These are phyloP conservation scores for Nothura maculosa DNA, from an alignment of 2,797 vertebrate genomes.

Conservation along the genomic window DNA sequence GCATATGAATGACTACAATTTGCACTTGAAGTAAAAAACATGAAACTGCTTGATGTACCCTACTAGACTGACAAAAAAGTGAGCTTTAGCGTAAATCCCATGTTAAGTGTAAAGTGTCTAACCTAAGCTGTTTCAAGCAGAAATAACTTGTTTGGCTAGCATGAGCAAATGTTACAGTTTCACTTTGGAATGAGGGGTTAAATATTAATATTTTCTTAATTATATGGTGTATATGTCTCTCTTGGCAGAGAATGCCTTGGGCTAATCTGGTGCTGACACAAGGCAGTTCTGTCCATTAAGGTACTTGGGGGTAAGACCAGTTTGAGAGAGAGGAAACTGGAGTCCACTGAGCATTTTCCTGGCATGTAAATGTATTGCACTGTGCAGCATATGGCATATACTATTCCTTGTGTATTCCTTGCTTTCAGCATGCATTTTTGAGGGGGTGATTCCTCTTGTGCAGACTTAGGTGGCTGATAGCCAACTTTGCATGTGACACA, in stretches of 20 bases:
- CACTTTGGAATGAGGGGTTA: rapidly evolving
- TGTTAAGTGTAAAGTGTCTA: background rate
- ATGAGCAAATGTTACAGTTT: background rate
- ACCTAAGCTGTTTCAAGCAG: background rate
- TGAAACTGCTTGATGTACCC: background rate
- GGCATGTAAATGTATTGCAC: background rate
- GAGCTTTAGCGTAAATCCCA: background rate
- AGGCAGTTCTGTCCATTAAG: background rate
- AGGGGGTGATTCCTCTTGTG: background rate
- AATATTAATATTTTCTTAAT: background rate
- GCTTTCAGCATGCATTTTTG: background rate
- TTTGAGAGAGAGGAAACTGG: background rate
- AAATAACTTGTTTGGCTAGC: background rate
- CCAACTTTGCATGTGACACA: slow-evolving; percentile 55
- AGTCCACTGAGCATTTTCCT: background rate
- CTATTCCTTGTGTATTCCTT: background rate
- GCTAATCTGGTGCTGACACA: background rate
- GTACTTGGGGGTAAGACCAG: background rate
- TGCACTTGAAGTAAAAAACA: background rate
- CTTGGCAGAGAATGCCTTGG: background rate
- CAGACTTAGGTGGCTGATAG: slow-evolving; percentile 6
- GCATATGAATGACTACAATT: background rate
- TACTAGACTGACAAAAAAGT: background rate
- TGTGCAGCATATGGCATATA: background rate
- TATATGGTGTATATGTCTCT: background rate